Base-by-base conservation (phyloP, 92 coral and sea anemone species). In the Heliopora coerulea region DNA sequence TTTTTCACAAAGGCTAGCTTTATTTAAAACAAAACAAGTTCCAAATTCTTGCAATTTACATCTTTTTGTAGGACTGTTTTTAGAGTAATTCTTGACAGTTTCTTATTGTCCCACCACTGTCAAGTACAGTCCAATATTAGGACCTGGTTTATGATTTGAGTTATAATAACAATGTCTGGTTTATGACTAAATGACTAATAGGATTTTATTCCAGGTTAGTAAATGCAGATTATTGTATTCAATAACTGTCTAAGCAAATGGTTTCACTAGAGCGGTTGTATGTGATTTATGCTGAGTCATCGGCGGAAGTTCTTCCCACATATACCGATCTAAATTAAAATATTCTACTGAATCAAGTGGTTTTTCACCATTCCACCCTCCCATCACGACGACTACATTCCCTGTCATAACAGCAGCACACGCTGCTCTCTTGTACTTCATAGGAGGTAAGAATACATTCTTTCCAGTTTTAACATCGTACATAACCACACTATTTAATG, bases 351-450 rank as follows among this genome's bases (percentile, higher is more conserved):
- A 79, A 34, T 79, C 41, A 56, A 92, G 78, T 75, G 86, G 87
- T 14, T 72, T 70, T 0, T 90, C 96, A 10, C 65, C 69, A 49
- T 80, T 87, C 35, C 90, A 86, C 2, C 97, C 97, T 10, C 97
- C 97, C 14, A 90, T 81, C 20, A 92, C 92, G 28, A 86, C 69
- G 54, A 92, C 80, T 29, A 65, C 74, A 1, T 81, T 83, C 54
- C 84, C 78, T 82, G 85, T 68, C 17, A 78, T 76, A 26, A 86
- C 85, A 12, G 91, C 96, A 0, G 91, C 73, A 61, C 97, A 91
- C 14, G 91, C 96, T 39, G 84, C 82, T 3, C 97, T 91, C 62
- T 78, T 87, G 32, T 84, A 76, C 60, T 83, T 84, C 97, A 91
- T 91, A 0, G 86, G 82, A 3, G 96, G 87, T 6, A 89, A 67